These are phyloP conservation scores for Sarcophaga subvicina DNA, from an alignment of 2,888 invertebrate genomes.

Conservation along the genomic window DNA sequence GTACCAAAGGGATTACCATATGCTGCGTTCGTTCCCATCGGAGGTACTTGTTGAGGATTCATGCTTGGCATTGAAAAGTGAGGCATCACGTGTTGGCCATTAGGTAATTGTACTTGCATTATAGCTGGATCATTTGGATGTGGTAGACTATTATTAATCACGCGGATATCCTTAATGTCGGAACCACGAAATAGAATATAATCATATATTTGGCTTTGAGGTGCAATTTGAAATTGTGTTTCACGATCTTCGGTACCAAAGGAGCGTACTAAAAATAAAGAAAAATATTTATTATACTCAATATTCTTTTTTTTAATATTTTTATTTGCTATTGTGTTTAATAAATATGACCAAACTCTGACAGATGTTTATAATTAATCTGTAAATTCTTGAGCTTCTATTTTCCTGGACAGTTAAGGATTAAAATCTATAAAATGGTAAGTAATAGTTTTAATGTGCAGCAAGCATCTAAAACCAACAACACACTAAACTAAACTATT, in stretches of 20 bases:
- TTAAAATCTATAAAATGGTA: too few species aligned
- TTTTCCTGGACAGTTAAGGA: too few species aligned
- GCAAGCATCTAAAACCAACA: too few species aligned
- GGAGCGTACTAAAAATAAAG: conserved; percentile 90
- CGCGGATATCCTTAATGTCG: conserved; percentile 99
- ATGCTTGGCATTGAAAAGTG: conserved; percentile 89
- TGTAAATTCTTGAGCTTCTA: too few species aligned
- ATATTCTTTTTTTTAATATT: not conserved
- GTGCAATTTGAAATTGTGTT: conserved; percentile 96
- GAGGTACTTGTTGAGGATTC: conserved; percentile 81
- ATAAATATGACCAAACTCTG: too few species aligned
- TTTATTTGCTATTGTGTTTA: too few species aligned
- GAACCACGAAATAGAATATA: conserved; percentile 99
- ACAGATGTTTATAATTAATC: too few species aligned
- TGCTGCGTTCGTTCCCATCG: conserved; percentile 76
- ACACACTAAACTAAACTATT: too few species aligned
- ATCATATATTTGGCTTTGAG: conserved; percentile 98
- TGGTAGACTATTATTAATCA: conserved; percentile 93
- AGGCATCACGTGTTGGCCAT: conserved; percentile 85
- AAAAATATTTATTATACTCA: conserved; percentile 75
- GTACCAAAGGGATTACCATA: conserved; percentile 81
- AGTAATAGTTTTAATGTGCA: too few species aligned
- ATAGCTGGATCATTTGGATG: conserved; percentile 99
- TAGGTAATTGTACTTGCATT: conserved; percentile 93
- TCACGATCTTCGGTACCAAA: conserved; percentile 99